Conservation (phyloP, 1,140 invertebrate genomes). For the Nylanderia fulva region DNA sequence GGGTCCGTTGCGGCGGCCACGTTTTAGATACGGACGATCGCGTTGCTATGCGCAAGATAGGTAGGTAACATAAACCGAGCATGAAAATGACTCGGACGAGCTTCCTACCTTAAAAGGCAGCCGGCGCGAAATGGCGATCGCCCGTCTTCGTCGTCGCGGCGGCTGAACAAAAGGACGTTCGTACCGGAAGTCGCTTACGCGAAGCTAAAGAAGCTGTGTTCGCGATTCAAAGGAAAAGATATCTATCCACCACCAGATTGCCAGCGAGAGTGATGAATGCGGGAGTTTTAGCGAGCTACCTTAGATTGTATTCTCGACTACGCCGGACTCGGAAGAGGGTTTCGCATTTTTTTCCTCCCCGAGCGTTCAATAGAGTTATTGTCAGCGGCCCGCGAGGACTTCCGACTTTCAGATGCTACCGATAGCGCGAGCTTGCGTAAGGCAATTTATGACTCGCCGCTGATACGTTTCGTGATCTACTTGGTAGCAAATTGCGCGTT, state of each 20-base stretch:
- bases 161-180: not conserved
- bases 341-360: constrained; percentile 33
- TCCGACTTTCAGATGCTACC: constrained; percentile 43
- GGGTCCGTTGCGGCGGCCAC: constrained; percentile 33
- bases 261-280: constrained; percentile 38
- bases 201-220: constrained; percentile 42
- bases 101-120: constrained; percentile 38
- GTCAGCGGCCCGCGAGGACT: constrained; percentile 42
- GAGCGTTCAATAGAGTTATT: constrained; percentile 49
- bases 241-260: constrained; percentile 8
- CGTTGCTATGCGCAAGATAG: constrained; percentile 13
- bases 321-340: not conserved
- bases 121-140: not conserved
- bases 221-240: constrained; percentile 58
- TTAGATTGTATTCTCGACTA: constrained; percentile 8
- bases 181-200: constrained; percentile 56
- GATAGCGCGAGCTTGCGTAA: constrained; percentile 10
- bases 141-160: not conserved
- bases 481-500: constrained; percentile 31
- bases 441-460: constrained; percentile 30
- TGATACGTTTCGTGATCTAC: constrained; percentile 31
- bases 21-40: constrained; percentile 44
- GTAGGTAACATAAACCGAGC: constrained; percentile 60
- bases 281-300: constrained; percentile 6
- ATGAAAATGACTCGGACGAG: constrained; percentile 66